phyloP scores from a whole-genome alignment of 37 sponge, comb jelly and placozoan genomes.

The Halichondria panicea region DNA sequence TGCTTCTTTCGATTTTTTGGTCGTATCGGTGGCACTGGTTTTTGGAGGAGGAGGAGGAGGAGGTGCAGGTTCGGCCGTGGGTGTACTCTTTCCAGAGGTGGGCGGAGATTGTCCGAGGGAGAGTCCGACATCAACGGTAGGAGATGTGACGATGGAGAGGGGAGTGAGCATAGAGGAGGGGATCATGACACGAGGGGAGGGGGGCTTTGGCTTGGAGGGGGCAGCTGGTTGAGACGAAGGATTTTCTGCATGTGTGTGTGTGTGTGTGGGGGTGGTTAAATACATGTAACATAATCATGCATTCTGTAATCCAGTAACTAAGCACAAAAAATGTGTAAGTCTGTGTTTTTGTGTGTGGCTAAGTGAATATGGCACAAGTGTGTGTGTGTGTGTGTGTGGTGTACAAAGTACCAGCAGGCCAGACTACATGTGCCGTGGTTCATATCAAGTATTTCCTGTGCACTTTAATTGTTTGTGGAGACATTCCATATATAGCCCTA shows the following conservation, averaged over 20 bases:
- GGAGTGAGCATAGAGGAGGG: slow-evolving; percentile 40
- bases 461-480: too few species aligned
- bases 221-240: not conserved
- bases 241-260: not conserved
- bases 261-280: not conserved
- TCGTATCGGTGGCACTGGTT: too few species aligned
- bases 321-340: too few species aligned
- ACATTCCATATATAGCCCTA: too few species aligned
- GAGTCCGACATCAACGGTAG: slow-evolving; percentile 18
- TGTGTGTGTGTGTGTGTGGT: too few species aligned
- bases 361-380: too few species aligned
- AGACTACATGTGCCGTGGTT: too few species aligned
- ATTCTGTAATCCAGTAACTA: not conserved
- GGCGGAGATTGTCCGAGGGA: slow-evolving; percentile 17
- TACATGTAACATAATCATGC: not conserved
- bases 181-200: not conserved
- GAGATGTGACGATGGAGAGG: slow-evolving; percentile 37
- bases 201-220: not conserved
- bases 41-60: too few species aligned
- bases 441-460: too few species aligned
- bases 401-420: too few species aligned
- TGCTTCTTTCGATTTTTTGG: too few species aligned
- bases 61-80: slow-evolving; percentile 19
- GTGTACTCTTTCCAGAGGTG: slow-evolving; percentile 13
- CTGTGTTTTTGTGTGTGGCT: too few species aligned